Conservation (phyloP, 2,888 invertebrate genomes). For the Tenthredo mesomela region DNA sequence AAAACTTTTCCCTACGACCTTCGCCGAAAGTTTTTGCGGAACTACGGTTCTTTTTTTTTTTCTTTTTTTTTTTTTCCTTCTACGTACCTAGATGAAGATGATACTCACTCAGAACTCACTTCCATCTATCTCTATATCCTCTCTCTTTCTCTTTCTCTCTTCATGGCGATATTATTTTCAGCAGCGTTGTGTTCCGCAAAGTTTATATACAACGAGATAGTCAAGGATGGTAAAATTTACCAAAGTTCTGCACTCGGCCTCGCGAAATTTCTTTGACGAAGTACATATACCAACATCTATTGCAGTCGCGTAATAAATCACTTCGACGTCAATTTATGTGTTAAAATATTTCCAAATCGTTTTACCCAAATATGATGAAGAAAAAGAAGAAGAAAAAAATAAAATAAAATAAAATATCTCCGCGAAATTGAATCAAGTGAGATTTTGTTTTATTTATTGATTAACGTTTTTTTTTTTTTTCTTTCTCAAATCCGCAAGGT, state of each 20-base stretch:
- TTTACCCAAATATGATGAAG: not conserved
- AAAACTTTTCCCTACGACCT: conserved; percentile 3
- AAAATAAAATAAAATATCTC: not conserved
- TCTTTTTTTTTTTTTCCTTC: not conserved
- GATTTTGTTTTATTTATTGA: not conserved
- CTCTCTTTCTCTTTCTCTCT: not conserved
- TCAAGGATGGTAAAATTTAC: not conserved
- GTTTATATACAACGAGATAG: not conserved
- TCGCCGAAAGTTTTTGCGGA: conserved; percentile 12
- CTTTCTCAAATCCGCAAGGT: not conserved
- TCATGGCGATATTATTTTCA: not conserved
- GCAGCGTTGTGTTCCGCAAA: conserved; percentile 4
- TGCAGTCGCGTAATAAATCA: not conserved
- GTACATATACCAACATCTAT: not conserved
- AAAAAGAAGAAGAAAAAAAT: not conserved
- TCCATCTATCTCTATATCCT: not conserved
- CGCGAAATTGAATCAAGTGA: not conserved
- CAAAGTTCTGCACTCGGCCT: not conserved
- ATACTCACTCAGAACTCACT: conserved; percentile 1
- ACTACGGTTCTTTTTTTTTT: not conserved
- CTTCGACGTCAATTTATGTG: not conserved
- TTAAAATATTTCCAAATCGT: not conserved
- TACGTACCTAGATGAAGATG: not conserved
- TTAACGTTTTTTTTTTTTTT: no score
- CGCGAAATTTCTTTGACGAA: not conserved